Evolutionary conservation across 2,113 vertebrate species (phyloP).

Genomic region (Microcebus ravelobensis): DNA sequence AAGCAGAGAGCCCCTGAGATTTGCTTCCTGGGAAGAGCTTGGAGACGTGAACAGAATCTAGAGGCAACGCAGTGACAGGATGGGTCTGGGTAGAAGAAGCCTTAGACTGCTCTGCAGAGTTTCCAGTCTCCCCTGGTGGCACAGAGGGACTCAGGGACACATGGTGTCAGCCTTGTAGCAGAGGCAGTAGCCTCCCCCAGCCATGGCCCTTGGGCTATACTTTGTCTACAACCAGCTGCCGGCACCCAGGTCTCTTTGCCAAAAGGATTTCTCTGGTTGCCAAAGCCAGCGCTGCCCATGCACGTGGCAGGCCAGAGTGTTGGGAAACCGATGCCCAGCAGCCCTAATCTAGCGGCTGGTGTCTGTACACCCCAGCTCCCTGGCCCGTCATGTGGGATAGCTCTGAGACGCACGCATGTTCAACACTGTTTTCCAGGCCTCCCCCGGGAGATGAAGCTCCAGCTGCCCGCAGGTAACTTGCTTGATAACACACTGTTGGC

Average conservation of each 20-base stretch:
- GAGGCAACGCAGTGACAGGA: not conserved
- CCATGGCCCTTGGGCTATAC: fast-evolving
- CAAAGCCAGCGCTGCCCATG: not conserved
- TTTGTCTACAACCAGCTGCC: not conserved
- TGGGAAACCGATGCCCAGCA: too few relatives aligned
- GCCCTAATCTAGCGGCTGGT: not conserved
- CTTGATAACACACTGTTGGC: not conserved
- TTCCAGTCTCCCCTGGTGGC: not conserved
- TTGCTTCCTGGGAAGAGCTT: too few relatives aligned
- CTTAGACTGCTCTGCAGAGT: not conserved
- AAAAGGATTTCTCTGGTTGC: too few relatives aligned
- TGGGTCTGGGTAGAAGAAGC: not conserved
- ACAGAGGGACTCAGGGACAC: not conserved
- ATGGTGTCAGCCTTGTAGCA: not conserved
- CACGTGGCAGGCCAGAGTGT: not conserved
- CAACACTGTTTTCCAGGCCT: not conserved
- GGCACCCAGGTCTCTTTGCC: not conserved
- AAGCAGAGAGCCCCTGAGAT: not conserved
- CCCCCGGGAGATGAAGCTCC: not conserved
- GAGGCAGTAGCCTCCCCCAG: not conserved
- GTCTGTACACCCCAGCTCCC: not conserved
- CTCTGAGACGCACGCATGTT: too few relatives aligned
- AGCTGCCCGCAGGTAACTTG: not conserved
- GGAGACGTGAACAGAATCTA: not conserved
- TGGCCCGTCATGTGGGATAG: fast-evolving